These are phyloP conservation scores for Sternarchorhynchus goeldii DNA, from an alignment of 2,797 vertebrate species.

Conservation along the genomic window DNA sequence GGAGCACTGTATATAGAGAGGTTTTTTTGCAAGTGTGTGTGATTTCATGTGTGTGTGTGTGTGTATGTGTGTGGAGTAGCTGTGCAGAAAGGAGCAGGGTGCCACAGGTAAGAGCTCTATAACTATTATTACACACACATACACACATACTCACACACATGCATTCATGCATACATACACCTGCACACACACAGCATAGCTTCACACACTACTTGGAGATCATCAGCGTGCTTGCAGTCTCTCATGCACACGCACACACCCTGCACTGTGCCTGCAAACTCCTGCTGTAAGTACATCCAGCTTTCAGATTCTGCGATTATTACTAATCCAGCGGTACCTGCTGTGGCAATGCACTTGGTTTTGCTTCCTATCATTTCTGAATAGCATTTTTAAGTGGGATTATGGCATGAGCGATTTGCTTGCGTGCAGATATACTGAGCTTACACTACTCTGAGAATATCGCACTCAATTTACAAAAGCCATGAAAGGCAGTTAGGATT, in stretches of 20 bases:
- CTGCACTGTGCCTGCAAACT: background rate
- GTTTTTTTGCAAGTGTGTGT: slow-evolving; percentile 36
- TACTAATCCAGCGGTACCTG: background rate
- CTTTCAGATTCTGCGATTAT: background rate
- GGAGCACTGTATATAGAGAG: slow-evolving; percentile 41
- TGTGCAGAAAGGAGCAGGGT: slow-evolving; percentile 49
- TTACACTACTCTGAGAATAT: too few species aligned
- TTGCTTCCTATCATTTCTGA: background rate
- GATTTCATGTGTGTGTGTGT: slow-evolving; percentile 24
- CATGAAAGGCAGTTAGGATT: background rate
- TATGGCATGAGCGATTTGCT: too few species aligned
- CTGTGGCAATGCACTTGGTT: background rate
- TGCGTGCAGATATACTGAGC: too few species aligned
- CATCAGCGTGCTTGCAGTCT: background rate
- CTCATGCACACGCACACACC: background rate
- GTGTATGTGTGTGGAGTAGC: slow-evolving; percentile 49
- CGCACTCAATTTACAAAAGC: too few species aligned
- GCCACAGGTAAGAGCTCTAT: slow-evolving; percentile 61
- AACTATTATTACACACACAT: slow-evolving; percentile 28
- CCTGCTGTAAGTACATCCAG: slow-evolving; percentile 1
- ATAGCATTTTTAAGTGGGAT: background rate
- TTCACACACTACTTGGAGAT: background rate
- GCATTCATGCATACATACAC: background rate
- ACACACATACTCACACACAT: slow-evolving; percentile 8
- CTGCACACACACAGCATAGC: slow-evolving; percentile 13